Percentiles rank a stretch among this genome's conserved stretches.
Conservation (phyloP, 2,113 vertebrate species). For the Phasianus colchicus region DNA sequence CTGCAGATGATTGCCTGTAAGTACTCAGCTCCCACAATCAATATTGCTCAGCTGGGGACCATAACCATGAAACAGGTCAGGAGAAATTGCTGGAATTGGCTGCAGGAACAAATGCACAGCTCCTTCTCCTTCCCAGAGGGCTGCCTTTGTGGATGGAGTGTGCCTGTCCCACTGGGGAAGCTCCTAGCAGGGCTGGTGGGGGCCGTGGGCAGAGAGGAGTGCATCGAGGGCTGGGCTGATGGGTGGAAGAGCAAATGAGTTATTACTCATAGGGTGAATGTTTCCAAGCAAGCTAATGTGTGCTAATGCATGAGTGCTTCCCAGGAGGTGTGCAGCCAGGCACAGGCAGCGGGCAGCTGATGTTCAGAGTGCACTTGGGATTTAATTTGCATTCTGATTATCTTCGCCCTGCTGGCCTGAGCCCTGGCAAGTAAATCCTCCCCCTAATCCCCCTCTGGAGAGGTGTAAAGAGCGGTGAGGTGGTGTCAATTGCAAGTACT, state of each 20-base stretch:
- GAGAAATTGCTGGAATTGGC: constrained; percentile 16
- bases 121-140: neutral
- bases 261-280: neutral
- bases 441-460: constrained; percentile 45
- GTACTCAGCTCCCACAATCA: constrained; percentile 2
- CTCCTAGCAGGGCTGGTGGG: neutral
- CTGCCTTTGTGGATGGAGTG: rapidly evolving
- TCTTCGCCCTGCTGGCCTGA: constrained; percentile 61
- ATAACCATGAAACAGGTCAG: neutral
- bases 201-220: neutral
- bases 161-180: neutral
- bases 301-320: constrained; percentile 32
- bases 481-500: constrained; percentile 30
- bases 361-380: neutral
- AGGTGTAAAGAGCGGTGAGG: constrained; percentile 56
- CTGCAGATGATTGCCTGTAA: neutral
- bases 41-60: constrained; percentile 37
- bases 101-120: neutral
- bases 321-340: constrained; percentile 42
- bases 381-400: constrained; percentile 62
- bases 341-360: constrained; percentile 34
- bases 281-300: constrained; percentile 29
- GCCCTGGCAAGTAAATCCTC: constrained; percentile 55
- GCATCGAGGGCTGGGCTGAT: neutral
- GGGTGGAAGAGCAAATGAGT: constrained; percentile 5